Evolutionary conservation across 1,140 invertebrate genomes (phyloP).

Genomic region (Pollicipes pollicipes): DNA sequence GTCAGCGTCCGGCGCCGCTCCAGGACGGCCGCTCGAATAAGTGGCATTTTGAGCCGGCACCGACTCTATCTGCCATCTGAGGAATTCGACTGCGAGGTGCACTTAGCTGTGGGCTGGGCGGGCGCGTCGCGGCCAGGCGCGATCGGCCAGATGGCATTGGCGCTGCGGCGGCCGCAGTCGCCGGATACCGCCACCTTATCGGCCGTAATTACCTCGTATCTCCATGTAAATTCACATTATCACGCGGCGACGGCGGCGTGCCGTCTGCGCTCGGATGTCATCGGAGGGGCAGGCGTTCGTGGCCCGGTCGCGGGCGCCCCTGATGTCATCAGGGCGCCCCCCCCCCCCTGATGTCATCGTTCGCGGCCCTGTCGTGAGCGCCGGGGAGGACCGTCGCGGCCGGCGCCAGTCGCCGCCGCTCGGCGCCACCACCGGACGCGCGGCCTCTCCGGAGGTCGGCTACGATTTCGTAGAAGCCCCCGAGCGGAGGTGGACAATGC

Average conservation of each 20-base stretch:
- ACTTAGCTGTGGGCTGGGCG: background rate
- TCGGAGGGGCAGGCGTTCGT: too few species aligned
- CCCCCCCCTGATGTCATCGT: too few species aligned
- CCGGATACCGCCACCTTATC: background rate
- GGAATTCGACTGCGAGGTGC: background rate
- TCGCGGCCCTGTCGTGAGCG: too few species aligned
- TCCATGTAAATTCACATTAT: constrained; percentile 1
- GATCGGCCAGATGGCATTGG: too few species aligned
- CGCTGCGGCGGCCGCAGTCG: background rate
- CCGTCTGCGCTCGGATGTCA: too few species aligned
- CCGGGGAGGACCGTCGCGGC: too few species aligned
- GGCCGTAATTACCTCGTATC: background rate
- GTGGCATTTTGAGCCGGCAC: constrained; percentile 1
- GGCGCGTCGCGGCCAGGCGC: too few species aligned
- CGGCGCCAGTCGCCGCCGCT: too few species aligned
- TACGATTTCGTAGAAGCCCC: background rate
- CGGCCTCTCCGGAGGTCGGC: background rate
- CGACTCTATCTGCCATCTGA: background rate
- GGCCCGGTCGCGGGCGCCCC: too few species aligned
- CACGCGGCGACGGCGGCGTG: too few species aligned
- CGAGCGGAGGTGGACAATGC: background rate
- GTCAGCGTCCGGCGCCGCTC: too few species aligned
- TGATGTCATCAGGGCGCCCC: too few species aligned
- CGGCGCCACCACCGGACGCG: background rate
- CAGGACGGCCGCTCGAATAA: background rate